Base-by-base conservation (phyloP, 2,888 invertebrate genomes). In the Nomada flava region DNA sequence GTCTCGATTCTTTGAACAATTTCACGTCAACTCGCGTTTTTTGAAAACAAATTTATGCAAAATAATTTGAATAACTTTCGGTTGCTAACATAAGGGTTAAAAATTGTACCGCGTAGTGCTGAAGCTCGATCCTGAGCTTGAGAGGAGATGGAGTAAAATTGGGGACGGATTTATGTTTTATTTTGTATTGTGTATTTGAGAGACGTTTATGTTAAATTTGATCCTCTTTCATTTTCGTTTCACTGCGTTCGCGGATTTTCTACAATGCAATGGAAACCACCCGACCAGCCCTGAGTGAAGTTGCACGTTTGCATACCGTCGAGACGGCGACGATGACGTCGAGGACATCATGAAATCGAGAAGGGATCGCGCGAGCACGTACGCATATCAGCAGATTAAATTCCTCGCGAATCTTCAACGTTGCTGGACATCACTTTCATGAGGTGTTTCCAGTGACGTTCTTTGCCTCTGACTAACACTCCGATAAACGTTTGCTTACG, bases 321-420 rank as follows among this genome's bases (percentile, higher is more conserved):
- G 57, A 63, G 79, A 73, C 79, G 76, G 62, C 59, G 76, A 70
- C 82, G 85, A 75, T 74, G 74, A 78, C 86, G 79, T 65, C 29
- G 78, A 53, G 72, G 72, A 76, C 81, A 79, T 55, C 65, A 65
- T 87, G 88, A 88, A 88, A 88, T 88, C 85, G 88, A 88, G 88
- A 88, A 85, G 86, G 64, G 76, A 86, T 86, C 78, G 70, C 59
- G 20, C 60, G 68, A 68, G 72, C 84, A 86, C 85, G 83, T 85
- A 81, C 72, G 60, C 76, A 29, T 85, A 87, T 86, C 85, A 81
- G 29, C 80, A 83, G 87, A 88, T 88, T 88, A 88, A 88, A 88
- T 88, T 88, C 85, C 85, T 82, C 36, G 55, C 47, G 79, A 78
- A 80, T 79, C 79, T 70, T 83, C 79, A 42, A 23, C 65, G 74